phyloP scores from a whole-genome alignment of 2,888 invertebrate species.

The Hemaris fuciformis region DNA sequence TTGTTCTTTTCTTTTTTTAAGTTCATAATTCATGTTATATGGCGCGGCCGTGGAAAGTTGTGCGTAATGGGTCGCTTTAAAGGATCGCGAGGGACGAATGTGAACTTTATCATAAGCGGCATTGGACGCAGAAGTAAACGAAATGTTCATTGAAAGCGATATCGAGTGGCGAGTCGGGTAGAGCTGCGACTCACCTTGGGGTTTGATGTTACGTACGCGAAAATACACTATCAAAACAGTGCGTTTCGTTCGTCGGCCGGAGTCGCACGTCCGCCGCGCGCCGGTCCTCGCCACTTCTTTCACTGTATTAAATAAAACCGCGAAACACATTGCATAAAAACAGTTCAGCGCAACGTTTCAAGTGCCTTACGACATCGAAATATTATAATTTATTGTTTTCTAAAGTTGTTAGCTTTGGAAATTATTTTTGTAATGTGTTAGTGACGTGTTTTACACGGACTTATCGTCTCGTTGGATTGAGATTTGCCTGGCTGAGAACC shows the following conservation, averaged over 20 bases:
- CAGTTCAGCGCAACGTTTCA: conserved; percentile 25
- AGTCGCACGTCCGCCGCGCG: conserved; percentile 49
- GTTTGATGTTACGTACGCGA: conserved; percentile 69
- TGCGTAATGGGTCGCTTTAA: neutral
- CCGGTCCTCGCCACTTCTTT: conserved; percentile 28
- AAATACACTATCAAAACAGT: conserved; percentile 79
- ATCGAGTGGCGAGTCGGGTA: conserved; percentile 47
- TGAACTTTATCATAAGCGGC: conserved; percentile 33
- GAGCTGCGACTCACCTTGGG: conserved; percentile 69
- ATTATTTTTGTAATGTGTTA: conserved; percentile 44
- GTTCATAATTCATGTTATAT: conserved; percentile 19
- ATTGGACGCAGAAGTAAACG: conserved; percentile 37
- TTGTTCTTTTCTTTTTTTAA: conserved; percentile 36
- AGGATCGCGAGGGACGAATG: neutral
- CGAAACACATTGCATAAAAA: conserved; percentile 25
- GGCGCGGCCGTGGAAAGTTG: neutral
- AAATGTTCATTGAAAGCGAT: conserved; percentile 45
- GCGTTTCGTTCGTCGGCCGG: conserved; percentile 51
- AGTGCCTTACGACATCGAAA: conserved; percentile 41
- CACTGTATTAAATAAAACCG: conserved; percentile 33
- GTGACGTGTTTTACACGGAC: conserved; percentile 44
- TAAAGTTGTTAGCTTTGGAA: conserved; percentile 17
- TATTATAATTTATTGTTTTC: conserved; percentile 20
- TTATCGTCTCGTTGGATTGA: conserved; percentile 51
- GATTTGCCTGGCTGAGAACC: conserved; percentile 48